Base-by-base conservation (phyloP, 1,140 invertebrate genomes). In the Hypsibius dujardini region DNA sequence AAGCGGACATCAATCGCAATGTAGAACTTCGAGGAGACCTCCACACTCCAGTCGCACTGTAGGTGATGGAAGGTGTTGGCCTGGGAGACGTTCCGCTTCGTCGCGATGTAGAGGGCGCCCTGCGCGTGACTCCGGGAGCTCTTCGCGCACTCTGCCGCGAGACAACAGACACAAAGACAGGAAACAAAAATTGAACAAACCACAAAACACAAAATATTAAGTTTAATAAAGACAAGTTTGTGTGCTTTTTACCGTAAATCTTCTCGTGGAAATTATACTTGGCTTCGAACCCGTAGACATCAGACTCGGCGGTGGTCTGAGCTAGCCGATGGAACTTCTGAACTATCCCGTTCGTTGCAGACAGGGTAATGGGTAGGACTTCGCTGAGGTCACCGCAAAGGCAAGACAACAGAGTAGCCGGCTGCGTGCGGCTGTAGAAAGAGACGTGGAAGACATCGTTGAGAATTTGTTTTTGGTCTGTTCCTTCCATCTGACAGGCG, bases 11-110 rank as follows among this genome's bases (percentile, higher is more conserved):
- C 62, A 12, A 67, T 12, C 12, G 62, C 12, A 7, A 67, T 12
- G 42, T 15, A 67, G 3, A 15, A 15, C 45, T 67, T 42, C 3
- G 12, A 45, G 3, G 62, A 15, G 3, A 67, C 62, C 45, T 67
- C 62, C 12, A 67, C 45, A 7, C 12, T 67, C 62, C 62, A 67
- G 62, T 67, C 62, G 62, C 62, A 67, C 42, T 67, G 62, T 7
- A 67, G 3, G 42, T 67, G 62, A 45, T 67, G 62, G 62, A 67
- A 7, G 42, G 7, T 15, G 12, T 67, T 42, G 12, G 62, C 12
- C 62, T 7, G 7, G 12, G 62, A 15, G 42, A 67, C 3, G 62
- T 67, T 67, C 12, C 62, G 12, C 62, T 45, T 12, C 62, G 42
- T 7, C 12, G 42, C 62, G 62, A 67, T 42, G 45, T 67, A 67